Base-by-base conservation (phyloP, 2,797 vertebrate species). In the Scolopax bukidnonensis region DNA sequence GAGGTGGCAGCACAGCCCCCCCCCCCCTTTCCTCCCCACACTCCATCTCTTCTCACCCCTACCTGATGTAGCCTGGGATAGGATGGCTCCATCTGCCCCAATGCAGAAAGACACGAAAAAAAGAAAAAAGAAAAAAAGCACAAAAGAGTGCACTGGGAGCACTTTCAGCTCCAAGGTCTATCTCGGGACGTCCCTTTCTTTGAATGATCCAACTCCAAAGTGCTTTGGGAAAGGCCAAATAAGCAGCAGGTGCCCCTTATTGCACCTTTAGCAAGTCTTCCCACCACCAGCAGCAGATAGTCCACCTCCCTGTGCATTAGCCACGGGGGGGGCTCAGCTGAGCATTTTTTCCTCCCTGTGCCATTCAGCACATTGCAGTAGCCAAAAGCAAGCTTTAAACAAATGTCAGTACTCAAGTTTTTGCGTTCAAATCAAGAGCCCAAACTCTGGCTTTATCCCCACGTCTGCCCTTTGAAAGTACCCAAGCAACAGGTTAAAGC, bases 21-120 rank as follows among this genome's bases (percentile, higher is more conserved):
- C 1, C 3, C 9, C 2, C 0, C 0, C 8, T 8, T 53, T 32
- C 50, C 38, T 65, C 40, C 53, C 57, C 2, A 47, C 2, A 0
- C 33, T 50, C 45, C 15, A 1, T 4, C 50, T 47, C 56, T 28
- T 33, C 6, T 61, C 38, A 3, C 4, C 30, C 16, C 15, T 25
- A 2, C n/a, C 1, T 3, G 6, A 27, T 61, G 41, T 9, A 36
- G 36, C 36, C 36, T 36, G 36, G 36, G 36, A 11, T 1, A 0
- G 23, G 13, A 4, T 6, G 2, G 24, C 5, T 16, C 2, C 43
- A 33, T 36, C 54, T 11, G 17, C 59, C 40, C 36, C 36, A 36
- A 36, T 36, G 36, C 36, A 36, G 36, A 36, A 36, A 36, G 36
- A 36, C 36, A 36, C 36, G 36, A 36, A 36, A 36, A 36, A 36